Evolutionary conservation across 2,888 invertebrate species (phyloP).

Genomic region (Eilema caniola): DNA sequence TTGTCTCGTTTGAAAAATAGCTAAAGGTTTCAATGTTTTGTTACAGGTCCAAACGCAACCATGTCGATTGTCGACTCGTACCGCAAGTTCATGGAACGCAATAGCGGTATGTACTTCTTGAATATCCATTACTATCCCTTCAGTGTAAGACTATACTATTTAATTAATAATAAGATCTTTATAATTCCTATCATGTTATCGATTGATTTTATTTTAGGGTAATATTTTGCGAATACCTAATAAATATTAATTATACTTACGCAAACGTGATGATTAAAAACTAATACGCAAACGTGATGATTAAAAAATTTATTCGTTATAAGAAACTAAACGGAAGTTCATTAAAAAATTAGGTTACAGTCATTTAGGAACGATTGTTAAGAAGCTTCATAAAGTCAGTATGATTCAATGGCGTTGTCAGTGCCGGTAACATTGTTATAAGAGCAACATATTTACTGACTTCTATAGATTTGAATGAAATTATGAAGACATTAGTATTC

Average conservation of each 20-base stretch:
- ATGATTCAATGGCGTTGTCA: neutral
- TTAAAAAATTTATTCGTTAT: too few relatives aligned
- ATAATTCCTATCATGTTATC: too few relatives aligned
- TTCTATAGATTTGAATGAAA: too few relatives aligned
- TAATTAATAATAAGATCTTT: neutral
- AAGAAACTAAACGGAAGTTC: too few relatives aligned
- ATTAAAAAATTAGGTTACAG: too few relatives aligned
- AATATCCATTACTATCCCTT: neutral
- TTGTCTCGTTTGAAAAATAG: neutral
- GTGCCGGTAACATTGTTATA: neutral
- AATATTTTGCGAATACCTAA: neutral
- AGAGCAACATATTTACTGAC: neutral
- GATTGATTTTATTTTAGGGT: too few relatives aligned
- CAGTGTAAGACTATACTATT: neutral
- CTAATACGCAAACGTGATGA: neutral
- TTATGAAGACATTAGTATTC: too few relatives aligned
- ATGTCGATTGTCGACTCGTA: slow-evolving; percentile 83
- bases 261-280: neutral
- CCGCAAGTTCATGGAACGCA: slow-evolving; percentile 79
- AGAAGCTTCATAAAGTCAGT: neutral
- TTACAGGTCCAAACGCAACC: slow-evolving; percentile 61
- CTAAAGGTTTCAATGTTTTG: slow-evolving; percentile 22
- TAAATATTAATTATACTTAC: neutral
- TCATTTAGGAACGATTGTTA: neutral
- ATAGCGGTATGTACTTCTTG: slow-evolving; percentile 74